phyloP scores from a whole-genome alignment of 2,113 vertebrate species.

The Forbesichthys papilliferus region DNA sequence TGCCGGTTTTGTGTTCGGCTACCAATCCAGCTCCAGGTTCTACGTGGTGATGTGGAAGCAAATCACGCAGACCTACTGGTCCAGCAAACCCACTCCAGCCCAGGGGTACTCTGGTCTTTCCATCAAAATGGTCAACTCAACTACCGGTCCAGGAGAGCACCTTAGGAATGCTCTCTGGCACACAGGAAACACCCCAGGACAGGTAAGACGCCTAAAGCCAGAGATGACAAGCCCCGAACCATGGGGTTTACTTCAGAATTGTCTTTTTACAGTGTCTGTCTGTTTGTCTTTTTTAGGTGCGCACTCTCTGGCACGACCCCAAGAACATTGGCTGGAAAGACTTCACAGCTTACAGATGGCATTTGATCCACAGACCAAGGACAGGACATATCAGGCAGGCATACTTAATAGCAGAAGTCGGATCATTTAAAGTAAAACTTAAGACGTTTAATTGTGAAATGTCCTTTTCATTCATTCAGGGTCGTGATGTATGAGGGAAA shows the following conservation, averaged over 20 bases:
- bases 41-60: constrained; percentile 99
- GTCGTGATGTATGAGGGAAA: constrained; percentile 99
- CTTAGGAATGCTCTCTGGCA: constrained; percentile 98
- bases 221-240: too few relatives aligned
- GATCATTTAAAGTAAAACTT: neutral
- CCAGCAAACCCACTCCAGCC: constrained; percentile 90
- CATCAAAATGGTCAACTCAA: constrained; percentile 98
- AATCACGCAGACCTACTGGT: constrained; percentile 98
- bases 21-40: constrained; percentile 98
- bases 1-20: constrained; percentile 96
- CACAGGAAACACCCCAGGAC: constrained; percentile 94
- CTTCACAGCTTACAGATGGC: constrained; percentile 98
- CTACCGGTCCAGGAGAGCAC: constrained; percentile 95
- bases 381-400: constrained; percentile 93
- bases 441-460: neutral
- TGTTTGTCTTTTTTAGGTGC: constrained; percentile 78
- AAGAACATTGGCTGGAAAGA: constrained; percentile 98
- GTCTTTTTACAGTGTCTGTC: neutral
- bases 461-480: constrained; percentile 65
- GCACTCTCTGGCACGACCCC: constrained; percentile 96
- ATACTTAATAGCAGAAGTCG: neutral
- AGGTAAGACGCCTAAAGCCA: constrained; percentile 75
- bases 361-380: constrained; percentile 94
- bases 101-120: constrained; percentile 97
- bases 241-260: neutral